Percentiles rank a stretch among this genome's conserved stretches.
phyloP scores from a whole-genome alignment of 2,888 invertebrate species.

The Lucinisca nassula region DNA sequence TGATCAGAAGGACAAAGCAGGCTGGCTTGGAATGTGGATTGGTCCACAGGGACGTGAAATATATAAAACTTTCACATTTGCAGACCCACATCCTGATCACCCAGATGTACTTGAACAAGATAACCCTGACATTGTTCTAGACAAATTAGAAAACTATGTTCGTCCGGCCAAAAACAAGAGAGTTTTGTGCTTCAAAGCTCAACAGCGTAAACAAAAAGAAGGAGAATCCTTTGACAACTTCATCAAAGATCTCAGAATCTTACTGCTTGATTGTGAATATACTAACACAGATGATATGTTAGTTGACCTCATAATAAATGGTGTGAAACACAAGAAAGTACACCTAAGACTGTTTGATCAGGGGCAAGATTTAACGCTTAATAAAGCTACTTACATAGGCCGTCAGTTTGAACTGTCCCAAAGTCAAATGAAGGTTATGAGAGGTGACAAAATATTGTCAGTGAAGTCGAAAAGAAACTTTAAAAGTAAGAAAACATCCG shows the following conservation, averaged over 20 bases:
- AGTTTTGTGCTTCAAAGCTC: constrained; percentile 50
- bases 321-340: constrained; percentile 42
- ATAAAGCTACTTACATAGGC: constrained; percentile 52
- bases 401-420: constrained; percentile 57
- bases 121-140: constrained; percentile 40
- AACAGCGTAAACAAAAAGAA: constrained; percentile 60
- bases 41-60: constrained; percentile 68
- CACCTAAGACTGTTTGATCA: constrained; percentile 53
- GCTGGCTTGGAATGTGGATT: constrained; percentile 67
- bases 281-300: constrained; percentile 47
- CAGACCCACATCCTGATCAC: no score
- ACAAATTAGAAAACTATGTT: constrained; percentile 45
- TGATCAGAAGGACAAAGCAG: constrained; percentile 28
- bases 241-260: constrained; percentile 55
- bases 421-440: constrained; percentile 50
- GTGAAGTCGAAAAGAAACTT: no score
- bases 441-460: no score
- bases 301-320: constrained; percentile 51
- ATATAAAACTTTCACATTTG: constrained; percentile 67
- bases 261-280: constrained; percentile 65
- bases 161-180: constrained; percentile 64
- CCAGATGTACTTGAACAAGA: no score
- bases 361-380: constrained; percentile 43
- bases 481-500: no score
- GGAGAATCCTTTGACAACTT: constrained; percentile 65